phyloP scores from a whole-genome alignment of 2,797 vertebrate species.

The Lophotriccus pileatus region DNA sequence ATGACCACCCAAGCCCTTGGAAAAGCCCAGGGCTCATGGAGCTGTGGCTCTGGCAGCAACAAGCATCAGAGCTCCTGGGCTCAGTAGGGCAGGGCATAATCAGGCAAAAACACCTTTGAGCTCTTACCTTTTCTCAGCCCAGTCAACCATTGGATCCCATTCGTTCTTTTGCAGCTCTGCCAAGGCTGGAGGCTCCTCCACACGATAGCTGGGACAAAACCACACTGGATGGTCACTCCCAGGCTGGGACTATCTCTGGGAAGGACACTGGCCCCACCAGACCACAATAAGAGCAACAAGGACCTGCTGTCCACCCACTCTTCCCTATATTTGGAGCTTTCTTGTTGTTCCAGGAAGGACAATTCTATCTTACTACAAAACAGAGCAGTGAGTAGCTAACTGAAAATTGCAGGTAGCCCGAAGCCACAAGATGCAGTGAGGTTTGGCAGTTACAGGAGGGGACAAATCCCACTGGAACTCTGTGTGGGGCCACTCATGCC shows the following conservation, averaged over 20 bases:
- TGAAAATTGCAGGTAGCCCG: background rate
- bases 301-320: background rate
- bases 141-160: constrained; percentile 91
- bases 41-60: background rate
- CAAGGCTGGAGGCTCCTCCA: constrained; percentile 89
- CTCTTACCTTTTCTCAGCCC: constrained; percentile 90
- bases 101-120: background rate
- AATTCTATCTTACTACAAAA: background rate
- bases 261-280: background rate
- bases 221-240: background rate
- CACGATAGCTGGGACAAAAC: constrained; percentile 86
- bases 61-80: background rate
- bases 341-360: background rate
- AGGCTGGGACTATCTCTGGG: background rate
- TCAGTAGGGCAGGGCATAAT: background rate
- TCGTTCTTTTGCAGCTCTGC: constrained; percentile 94
- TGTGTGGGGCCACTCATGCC: background rate
- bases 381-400: background rate
- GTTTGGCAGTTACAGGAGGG: background rate
- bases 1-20: background rate
- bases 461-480: background rate
- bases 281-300: background rate
- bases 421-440: background rate
- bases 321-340: background rate
- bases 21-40: background rate